Conservation (phyloP, 2,113 vertebrate genomes). For the Gobius niger region DNA sequence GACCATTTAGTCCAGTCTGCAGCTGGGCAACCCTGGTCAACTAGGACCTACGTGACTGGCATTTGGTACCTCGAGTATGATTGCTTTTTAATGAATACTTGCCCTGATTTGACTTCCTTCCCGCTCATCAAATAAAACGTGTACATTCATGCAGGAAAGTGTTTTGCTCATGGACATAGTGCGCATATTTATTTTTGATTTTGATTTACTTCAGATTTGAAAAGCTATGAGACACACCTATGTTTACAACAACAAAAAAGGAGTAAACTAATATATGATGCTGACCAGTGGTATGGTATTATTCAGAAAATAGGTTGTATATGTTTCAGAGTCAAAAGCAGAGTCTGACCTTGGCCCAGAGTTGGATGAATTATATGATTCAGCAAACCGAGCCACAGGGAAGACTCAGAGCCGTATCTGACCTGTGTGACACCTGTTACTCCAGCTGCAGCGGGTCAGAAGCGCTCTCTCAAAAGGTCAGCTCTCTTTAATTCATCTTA, state of each 20-base stretch:
- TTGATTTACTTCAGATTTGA: too few relatives aligned
- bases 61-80: neutral
- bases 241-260: too few relatives aligned
- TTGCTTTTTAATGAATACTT: too few relatives aligned
- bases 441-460: slow-evolving; percentile 15
- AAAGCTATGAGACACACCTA: too few relatives aligned
- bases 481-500: neutral
- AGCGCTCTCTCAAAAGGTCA: slow-evolving; percentile 17
- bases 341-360: slow-evolving; percentile 46
- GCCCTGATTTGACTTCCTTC: too few relatives aligned
- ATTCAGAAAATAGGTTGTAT: slow-evolving; percentile 12
- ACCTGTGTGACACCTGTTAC: slow-evolving; percentile 65
- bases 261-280: too few relatives aligned
- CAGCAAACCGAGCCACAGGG: slow-evolving; percentile 49
- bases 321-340: slow-evolving; percentile 47
- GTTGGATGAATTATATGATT: slow-evolving; percentile 51
- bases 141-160: too few relatives aligned
- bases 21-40: neutral
- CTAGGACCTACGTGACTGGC: neutral
- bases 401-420: slow-evolving; percentile 49
- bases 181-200: too few relatives aligned
- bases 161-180: too few relatives aligned
- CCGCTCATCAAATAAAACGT: too few relatives aligned
- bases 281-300: neutral
- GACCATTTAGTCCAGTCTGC: slow-evolving; percentile 17